Evolutionary conservation across 2,888 invertebrate genomes (phyloP).

Genomic region (Temnothorax ravouxi): DNA sequence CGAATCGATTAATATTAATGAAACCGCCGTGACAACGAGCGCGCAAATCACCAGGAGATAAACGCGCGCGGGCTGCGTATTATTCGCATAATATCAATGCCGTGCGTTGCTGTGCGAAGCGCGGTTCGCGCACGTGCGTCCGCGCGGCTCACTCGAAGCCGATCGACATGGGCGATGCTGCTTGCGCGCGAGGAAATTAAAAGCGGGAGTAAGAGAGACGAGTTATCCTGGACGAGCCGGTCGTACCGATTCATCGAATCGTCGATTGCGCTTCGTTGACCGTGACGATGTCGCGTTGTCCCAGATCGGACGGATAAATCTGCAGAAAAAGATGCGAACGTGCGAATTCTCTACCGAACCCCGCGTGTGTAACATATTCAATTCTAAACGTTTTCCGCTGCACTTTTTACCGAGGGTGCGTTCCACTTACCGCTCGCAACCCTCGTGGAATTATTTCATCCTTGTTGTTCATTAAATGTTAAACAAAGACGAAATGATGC

Average conservation of each 20-base stretch:
- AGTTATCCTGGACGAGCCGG: not conserved
- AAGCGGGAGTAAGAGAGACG: not conserved
- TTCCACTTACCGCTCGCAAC: too few relatives aligned
- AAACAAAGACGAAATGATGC: too few relatives aligned
- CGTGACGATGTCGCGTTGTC: slow-evolving; percentile 46
- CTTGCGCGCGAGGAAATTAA: not conserved
- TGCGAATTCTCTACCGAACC: not conserved
- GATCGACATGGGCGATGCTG: not conserved
- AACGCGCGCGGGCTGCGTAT: slow-evolving; percentile 46
- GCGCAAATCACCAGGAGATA: slow-evolving; percentile 65
- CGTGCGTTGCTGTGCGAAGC: slow-evolving; percentile 42
- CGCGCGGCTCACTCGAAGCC: not conserved
- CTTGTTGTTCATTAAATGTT: too few relatives aligned
- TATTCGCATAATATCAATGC: slow-evolving; percentile 52
- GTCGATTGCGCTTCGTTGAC: slow-evolving; percentile 35
- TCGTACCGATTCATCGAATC: slow-evolving; percentile 33
- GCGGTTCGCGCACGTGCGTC: not conserved
- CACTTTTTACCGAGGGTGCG: slow-evolving; percentile 4
- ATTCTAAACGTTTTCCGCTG: not conserved
- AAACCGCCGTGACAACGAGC: slow-evolving; percentile 59
- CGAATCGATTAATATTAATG: slow-evolving; percentile 77
- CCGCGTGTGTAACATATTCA: not conserved
- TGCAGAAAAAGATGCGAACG: slow-evolving; percentile 17
- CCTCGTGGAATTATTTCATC: too few relatives aligned
- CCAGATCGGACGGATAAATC: slow-evolving; percentile 56